Evolutionary conservation across 1,140 invertebrate genomes (phyloP).

Genomic region (Littorina saxatilis): DNA sequence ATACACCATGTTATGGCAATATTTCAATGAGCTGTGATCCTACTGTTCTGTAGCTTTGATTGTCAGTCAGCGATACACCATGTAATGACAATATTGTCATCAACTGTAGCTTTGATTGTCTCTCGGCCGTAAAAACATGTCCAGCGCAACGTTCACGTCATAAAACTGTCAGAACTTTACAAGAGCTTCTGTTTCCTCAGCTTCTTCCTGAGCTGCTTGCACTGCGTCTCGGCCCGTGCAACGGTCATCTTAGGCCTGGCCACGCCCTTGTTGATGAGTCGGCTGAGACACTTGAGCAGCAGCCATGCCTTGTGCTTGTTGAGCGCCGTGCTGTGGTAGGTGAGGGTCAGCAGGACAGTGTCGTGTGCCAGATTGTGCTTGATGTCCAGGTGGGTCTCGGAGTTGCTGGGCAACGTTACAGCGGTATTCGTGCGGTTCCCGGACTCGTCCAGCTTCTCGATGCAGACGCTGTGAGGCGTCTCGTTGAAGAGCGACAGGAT

Average conservation of each 20-base stretch:
- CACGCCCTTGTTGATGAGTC: slow-evolving; percentile 30
- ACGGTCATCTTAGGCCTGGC: slow-evolving; percentile 15
- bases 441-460: slow-evolving; percentile 20
- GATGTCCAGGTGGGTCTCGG: slow-evolving; percentile 40
- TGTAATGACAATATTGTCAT: neutral
- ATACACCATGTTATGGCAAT: neutral
- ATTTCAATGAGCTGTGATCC: neutral
- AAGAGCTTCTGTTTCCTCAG: neutral
- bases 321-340: slow-evolving; percentile 32
- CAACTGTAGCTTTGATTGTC: neutral
- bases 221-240: slow-evolving; percentile 19
- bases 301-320: slow-evolving; percentile 10
- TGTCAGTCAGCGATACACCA: no score
- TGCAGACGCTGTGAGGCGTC: slow-evolving; percentile 38
- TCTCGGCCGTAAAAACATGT: no score
- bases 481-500: slow-evolving; percentile 31
- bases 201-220: slow-evolving; percentile 21
- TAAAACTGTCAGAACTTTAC: neutral
- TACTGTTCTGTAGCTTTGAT: neutral
- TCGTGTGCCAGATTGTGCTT: slow-evolving; percentile 29
- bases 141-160: neutral
- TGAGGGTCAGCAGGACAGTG: slow-evolving; percentile 28
- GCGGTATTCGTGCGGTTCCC: neutral
- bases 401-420: slow-evolving; percentile 8
- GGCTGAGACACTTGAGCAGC: slow-evolving; percentile 21